phyloP scores from a whole-genome alignment of 2,888 invertebrate genomes.

The Ceratothoa steindachneri region DNA sequence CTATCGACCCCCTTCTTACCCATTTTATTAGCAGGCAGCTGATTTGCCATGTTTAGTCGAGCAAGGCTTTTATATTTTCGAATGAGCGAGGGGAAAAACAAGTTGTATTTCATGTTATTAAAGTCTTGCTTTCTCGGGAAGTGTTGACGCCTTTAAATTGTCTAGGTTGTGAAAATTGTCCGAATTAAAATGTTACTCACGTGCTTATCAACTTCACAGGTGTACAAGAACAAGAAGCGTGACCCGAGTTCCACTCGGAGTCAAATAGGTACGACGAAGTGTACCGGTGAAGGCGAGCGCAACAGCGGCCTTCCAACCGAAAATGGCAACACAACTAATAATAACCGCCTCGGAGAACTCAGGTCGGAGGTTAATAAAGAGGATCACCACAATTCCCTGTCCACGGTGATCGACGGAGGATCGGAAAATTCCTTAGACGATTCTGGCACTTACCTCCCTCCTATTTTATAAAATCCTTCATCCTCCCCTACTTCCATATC shows the following conservation, averaged over 20 bases:
- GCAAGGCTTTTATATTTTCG: too few species aligned
- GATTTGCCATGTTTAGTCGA: too few species aligned
- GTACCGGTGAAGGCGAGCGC: background rate
- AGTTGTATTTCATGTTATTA: too few species aligned
- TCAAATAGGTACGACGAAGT: background rate
- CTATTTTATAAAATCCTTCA: constrained; percentile 58
- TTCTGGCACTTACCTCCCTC: constrained; percentile 63
- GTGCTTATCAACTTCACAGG: too few species aligned
- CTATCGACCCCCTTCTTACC: too few species aligned
- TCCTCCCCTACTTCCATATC: background rate
- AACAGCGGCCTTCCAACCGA: background rate
- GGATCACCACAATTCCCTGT: background rate
- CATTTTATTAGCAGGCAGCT: too few species aligned
- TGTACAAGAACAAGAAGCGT: constrained; percentile 44
- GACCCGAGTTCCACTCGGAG: constrained; percentile 18
- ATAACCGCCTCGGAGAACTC: constrained; percentile 12
- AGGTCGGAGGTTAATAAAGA: constrained; percentile 12
- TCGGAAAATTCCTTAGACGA: constrained; percentile 57
- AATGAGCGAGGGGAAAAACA: too few species aligned
- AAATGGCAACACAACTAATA: background rate
- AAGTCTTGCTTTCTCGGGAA: too few species aligned
- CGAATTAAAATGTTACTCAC: too few species aligned
- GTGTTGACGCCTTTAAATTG: too few species aligned
- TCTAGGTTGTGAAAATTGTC: too few species aligned
- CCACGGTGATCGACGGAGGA: background rate